These are phyloP conservation scores for Amblyopsis rosae DNA, from an alignment of 2,113 vertebrate species.

Conservation along the genomic window DNA sequence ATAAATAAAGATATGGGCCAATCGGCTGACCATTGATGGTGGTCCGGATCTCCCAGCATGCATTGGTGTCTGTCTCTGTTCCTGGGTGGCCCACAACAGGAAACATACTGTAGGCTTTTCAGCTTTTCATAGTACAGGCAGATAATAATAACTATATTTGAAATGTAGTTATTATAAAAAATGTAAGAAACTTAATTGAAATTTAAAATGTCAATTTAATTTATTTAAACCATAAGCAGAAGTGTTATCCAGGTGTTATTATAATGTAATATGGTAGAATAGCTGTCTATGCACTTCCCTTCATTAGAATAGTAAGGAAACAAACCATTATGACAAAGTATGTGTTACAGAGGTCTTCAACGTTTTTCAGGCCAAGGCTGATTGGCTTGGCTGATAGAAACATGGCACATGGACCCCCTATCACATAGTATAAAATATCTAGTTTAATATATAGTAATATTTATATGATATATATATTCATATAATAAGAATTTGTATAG, in stretches of 20 bases:
- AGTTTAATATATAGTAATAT: no score
- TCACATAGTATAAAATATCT: no score
- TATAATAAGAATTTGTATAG: no score
- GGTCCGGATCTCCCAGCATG: slow-evolving; percentile 62
- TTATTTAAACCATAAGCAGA: background rate
- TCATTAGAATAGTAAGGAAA: background rate
- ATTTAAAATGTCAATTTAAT: background rate
- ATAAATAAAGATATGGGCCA: slow-evolving; percentile 66
- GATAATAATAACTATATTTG: slow-evolving; percentile 28
- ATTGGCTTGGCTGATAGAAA: no score
- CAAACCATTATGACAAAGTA: no score
- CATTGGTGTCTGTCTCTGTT: slow-evolving; percentile 43
- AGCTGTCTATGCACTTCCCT: background rate
- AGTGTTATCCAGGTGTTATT: no score
- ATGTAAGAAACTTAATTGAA: slow-evolving; percentile 4
- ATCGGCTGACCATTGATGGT: slow-evolving; percentile 69
- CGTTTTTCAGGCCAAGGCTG: no score
- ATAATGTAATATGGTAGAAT: no score
- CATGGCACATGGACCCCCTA: no score
- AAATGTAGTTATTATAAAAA: no score
- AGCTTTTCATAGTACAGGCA: slow-evolving; percentile 28
- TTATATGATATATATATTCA: no score
- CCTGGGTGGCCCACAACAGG: slow-evolving; percentile 68
- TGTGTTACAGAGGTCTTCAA: no score
- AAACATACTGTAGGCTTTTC: slow-evolving; percentile 41